Conservation (phyloP, 2,113 vertebrate genomes). For the Silurus meridionalis region DNA sequence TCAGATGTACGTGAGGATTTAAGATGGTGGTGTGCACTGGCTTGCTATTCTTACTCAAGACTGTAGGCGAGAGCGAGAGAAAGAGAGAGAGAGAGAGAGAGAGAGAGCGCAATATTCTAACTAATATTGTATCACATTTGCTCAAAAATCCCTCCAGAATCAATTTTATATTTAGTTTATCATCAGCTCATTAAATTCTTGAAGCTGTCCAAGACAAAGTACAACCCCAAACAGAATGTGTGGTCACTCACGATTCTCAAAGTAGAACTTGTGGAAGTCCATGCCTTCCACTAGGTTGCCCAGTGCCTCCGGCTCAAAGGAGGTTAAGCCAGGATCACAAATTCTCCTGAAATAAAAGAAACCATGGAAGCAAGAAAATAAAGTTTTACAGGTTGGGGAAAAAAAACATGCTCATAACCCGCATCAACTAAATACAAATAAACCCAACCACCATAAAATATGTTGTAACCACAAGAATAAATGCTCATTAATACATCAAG, state of each 20-base stretch:
- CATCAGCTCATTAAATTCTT: background rate
- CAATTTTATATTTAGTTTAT: background rate
- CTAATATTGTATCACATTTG: background rate
- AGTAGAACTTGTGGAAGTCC: slow-evolving; percentile 99
- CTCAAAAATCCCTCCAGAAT: background rate
- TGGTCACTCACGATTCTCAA: slow-evolving; percentile 90
- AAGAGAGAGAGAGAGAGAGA: no score
- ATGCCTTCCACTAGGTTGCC: slow-evolving; percentile 98
- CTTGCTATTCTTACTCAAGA: slow-evolving; percentile 98
- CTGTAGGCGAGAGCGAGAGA: slow-evolving; percentile 61
- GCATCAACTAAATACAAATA: background rate
- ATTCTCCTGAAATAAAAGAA: slow-evolving; percentile 82
- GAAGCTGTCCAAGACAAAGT: background rate
- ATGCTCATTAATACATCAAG: background rate
- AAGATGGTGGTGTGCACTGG: slow-evolving; percentile 98
- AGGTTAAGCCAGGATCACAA: slow-evolving; percentile 97
- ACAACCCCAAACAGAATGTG: background rate
- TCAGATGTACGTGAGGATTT: slow-evolving; percentile 96
- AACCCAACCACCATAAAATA: background rate
- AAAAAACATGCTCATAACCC: background rate
- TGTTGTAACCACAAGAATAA: background rate
- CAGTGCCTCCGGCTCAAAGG: slow-evolving; percentile 97
- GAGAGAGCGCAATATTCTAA: background rate
- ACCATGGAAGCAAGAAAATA: background rate
- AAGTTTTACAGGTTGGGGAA: background rate